phyloP scores from a whole-genome alignment of 1,140 invertebrate species.

The Xylocopa sonorina region DNA sequence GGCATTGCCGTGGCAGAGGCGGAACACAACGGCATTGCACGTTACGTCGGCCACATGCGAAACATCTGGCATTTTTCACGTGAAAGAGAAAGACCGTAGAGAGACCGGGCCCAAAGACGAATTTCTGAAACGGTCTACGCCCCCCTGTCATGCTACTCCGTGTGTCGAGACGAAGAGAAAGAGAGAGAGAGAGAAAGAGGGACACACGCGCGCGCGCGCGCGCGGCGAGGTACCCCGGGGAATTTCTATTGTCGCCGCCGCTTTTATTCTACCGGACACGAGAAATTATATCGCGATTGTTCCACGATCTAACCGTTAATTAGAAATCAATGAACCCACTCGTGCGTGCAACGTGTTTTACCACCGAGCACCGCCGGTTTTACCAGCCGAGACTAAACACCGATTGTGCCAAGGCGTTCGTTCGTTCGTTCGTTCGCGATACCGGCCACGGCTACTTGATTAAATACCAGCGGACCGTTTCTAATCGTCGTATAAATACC shows the following conservation, averaged over 20 bases:
- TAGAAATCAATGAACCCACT: conserved; percentile 79
- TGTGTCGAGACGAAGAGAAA: no score
- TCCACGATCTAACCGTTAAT: conserved; percentile 75
- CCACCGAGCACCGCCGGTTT: no score
- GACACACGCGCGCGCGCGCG: no score
- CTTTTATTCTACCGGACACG: conserved; percentile 73
- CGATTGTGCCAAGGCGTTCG: conserved; percentile 34
- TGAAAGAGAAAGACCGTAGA: conserved; percentile 77
- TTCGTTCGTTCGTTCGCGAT: conserved; percentile 7
- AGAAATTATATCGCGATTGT: conserved; percentile 78
- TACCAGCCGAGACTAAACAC: not conserved
- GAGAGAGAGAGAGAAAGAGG: no score
- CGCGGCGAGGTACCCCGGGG: conserved; percentile 70
- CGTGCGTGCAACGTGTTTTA: conserved; percentile 59
- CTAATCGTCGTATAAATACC: not conserved
- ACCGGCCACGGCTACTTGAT: not conserved
- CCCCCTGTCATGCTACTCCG: conserved; percentile 78
- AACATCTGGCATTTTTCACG: conserved; percentile 82
- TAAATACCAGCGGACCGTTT: not conserved
- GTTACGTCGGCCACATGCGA: conserved; percentile 79
- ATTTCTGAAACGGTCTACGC: conserved; percentile 80
- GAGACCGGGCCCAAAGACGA: conserved; percentile 70
- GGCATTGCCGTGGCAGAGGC: conserved; percentile 61
- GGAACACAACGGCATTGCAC: conserved; percentile 65
- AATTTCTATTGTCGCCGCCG: conserved; percentile 74